These are phyloP conservation scores for Amblyjoppa fuscipennis DNA, from an alignment of 2,888 invertebrate genomes.

Conservation along the genomic window DNA sequence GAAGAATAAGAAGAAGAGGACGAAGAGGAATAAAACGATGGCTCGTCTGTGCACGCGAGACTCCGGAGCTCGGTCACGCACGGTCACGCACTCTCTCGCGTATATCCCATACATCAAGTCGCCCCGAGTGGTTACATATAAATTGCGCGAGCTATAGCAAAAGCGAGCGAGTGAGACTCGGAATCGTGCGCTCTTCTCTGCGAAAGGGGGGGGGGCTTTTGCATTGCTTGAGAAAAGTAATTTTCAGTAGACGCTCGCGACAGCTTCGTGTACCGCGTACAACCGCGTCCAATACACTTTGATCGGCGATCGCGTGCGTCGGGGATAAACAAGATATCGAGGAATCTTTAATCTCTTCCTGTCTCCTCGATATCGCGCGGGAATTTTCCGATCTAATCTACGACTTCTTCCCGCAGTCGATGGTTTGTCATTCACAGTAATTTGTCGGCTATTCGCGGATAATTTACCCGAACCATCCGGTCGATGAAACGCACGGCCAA, in stretches of 20 bases:
- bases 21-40: constrained; percentile 71
- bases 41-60: constrained; percentile 79
- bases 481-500: constrained; percentile 23
- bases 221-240: constrained; percentile 56
- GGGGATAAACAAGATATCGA: constrained; percentile 59
- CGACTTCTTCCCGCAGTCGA: constrained; percentile 41
- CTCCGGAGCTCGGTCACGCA: constrained; percentile 70
- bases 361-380: constrained; percentile 1
- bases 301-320: constrained; percentile 47
- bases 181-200: background rate
- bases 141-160: constrained; percentile 59
- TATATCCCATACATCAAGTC: constrained; percentile 68
- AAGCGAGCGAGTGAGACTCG: constrained; percentile 27
- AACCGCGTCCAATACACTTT: constrained; percentile 40
- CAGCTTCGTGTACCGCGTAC: constrained; percentile 21
- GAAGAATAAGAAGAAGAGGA: constrained; percentile 40
- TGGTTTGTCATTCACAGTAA: constrained; percentile 64
- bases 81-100: constrained; percentile 68
- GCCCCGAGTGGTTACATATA: constrained; percentile 66
- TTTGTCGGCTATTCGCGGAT: constrained; percentile 58
- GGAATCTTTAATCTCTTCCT: constrained; percentile 19
- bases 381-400: constrained; percentile 54
- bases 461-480: constrained; percentile 37
- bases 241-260: constrained; percentile 58
- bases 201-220: constrained; percentile 28